Conservation (phyloP, 2,113 vertebrate genomes). For the Emydura subglobosa region DNA sequence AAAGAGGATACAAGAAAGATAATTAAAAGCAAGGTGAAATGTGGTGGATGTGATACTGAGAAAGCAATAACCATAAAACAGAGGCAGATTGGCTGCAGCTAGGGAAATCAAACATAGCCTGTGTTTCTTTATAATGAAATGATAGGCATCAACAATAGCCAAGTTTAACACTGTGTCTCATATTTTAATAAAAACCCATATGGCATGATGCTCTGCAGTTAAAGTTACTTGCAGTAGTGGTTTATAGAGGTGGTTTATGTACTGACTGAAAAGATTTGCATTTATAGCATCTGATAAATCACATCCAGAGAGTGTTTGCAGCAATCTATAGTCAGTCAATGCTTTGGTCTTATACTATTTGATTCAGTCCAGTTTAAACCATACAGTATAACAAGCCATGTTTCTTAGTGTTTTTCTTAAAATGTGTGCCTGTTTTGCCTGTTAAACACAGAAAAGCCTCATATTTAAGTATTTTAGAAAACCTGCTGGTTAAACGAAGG, state of each 20-base stretch:
- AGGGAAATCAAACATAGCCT: conserved; percentile 12
- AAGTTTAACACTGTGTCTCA: conserved; percentile 10
- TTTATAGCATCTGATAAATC: conserved; percentile 8
- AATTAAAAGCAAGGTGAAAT: conserved; percentile 49
- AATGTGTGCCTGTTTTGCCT: neutral
- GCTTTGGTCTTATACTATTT: conserved; percentile 17
- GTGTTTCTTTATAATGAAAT: conserved; percentile 9
- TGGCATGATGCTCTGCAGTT: neutral
- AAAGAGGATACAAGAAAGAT: conserved; percentile 19
- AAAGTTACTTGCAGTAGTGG: neutral
- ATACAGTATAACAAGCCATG: neutral
- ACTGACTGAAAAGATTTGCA: conserved; percentile 6
- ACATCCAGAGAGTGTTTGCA: conserved; percentile 30
- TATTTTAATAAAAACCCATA: conserved; percentile 42
- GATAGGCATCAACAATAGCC: neutral
- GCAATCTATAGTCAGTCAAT: conserved; percentile 4
- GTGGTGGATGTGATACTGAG: conserved; percentile 9
- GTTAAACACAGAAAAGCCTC: neutral
- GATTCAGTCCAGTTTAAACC: neutral
- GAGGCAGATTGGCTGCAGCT: neutral
- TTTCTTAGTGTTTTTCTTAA: neutral
- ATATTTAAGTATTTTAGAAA: neutral
- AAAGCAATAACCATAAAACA: conserved; percentile 19
- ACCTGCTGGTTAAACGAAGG: neutral
- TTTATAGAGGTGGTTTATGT: conserved; percentile 32